Percentiles rank a stretch among this genome's conserved stretches.
Evolutionary conservation across 2,797 vertebrate genomes (phyloP).

Genomic region (Dermochelys coriacea): DNA sequence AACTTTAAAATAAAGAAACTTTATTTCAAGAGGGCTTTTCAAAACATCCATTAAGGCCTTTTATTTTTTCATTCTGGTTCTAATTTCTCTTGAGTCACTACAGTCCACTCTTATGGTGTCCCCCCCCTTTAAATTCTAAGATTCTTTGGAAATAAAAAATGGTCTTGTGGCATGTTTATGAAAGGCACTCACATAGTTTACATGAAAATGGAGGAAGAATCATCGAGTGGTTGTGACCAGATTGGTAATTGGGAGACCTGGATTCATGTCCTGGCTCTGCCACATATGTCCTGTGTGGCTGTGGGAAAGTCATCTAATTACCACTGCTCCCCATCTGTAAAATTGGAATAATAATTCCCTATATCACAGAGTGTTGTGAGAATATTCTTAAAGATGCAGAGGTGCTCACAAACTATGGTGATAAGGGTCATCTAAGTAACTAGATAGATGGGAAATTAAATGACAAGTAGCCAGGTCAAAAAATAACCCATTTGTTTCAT

Average conservation of each 20-base stretch:
- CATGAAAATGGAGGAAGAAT: not conserved
- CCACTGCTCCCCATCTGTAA: not conserved
- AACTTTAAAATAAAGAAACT: not conserved
- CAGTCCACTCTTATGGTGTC: not conserved
- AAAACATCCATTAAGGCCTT: not conserved
- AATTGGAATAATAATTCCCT: not conserved
- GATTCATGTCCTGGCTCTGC: not conserved
- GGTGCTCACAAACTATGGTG: not conserved
- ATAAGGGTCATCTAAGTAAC: not conserved
- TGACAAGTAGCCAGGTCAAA: not conserved
- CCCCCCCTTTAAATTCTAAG: not conserved
- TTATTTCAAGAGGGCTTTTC: not conserved
- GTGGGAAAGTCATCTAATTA: not conserved
- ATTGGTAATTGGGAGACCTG: rapidly evolving
- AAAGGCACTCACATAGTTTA: not conserved
- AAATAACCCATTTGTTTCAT: not conserved
- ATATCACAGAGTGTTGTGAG: not conserved
- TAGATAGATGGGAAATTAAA: not conserved
- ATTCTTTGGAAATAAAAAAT: not conserved
- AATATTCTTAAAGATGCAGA: not conserved
- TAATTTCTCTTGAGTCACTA: not conserved
- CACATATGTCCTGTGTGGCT: not conserved
- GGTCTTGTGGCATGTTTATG: not conserved
- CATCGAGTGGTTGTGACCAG: not conserved
- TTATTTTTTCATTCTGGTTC: not conserved